A percentile compares a stretch with the other conserved stretches of the same genome.
Conservation (phyloP, 1,140 invertebrate genomes). For the Latrodectus geometricus region DNA sequence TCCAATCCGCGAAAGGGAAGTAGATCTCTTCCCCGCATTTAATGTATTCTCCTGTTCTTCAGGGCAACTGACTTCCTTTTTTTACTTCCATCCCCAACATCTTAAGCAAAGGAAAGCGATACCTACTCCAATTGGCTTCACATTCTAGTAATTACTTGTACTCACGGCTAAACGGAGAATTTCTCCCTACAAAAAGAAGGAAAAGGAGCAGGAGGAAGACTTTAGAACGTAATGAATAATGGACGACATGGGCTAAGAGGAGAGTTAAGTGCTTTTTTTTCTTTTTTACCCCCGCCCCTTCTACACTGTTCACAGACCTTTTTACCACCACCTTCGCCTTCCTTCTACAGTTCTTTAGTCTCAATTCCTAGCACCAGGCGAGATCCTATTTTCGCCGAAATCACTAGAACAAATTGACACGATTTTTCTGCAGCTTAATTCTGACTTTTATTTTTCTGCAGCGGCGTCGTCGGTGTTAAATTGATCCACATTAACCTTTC, state of each 20-base stretch:
- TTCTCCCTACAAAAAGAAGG: slow-evolving; percentile 26
- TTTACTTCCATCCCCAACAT: slow-evolving; percentile 18
- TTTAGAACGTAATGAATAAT: slow-evolving; percentile 63
- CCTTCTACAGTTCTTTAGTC: not conserved
- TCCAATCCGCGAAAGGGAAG: slow-evolving; percentile 4
- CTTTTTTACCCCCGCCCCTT: not conserved
- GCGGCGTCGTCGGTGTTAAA: slow-evolving; percentile 50
- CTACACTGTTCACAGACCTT: slow-evolving; percentile 2
- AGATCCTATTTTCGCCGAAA: slow-evolving; percentile 60
- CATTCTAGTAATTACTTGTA: slow-evolving; percentile 62
- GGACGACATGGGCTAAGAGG: slow-evolving; percentile 48
- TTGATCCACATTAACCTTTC: slow-evolving; percentile 59
- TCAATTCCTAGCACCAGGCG: not conserved
- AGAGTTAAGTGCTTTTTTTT: slow-evolving; percentile 60
- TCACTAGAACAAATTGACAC: slow-evolving; percentile 62
- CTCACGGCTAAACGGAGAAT: slow-evolving; percentile 51
- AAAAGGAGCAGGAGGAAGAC: slow-evolving; percentile 31
- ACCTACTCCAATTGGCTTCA: slow-evolving; percentile 59
- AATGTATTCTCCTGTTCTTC: slow-evolving; percentile 54
- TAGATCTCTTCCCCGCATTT: slow-evolving; percentile 22
- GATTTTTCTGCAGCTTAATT: slow-evolving; percentile 62
- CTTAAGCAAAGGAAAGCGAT: slow-evolving; percentile 19
- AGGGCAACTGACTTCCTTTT: not conserved
- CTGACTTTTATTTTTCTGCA: slow-evolving; percentile 52
- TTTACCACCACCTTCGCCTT: not conserved